Evolutionary conservation across 2,797 vertebrate species (phyloP).

Genomic region (Labroides dimidiatus): DNA sequence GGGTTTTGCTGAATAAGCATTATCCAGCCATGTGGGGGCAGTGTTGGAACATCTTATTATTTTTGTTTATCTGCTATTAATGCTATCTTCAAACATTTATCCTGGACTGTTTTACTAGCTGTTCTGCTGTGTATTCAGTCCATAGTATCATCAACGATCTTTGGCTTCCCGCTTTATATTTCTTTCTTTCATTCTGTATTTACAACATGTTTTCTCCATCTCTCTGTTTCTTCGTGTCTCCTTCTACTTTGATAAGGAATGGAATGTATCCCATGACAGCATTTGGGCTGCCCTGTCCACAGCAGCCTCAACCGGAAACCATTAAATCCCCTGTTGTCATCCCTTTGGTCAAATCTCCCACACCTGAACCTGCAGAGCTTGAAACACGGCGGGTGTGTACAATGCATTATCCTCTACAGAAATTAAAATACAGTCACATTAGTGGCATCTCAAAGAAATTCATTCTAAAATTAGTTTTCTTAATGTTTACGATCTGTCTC

Average conservation of each 20-base stretch:
- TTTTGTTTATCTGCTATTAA: fast-evolving
- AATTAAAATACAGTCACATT: background rate
- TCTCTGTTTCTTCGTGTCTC: background rate
- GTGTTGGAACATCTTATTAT: slow-evolving; percentile 24
- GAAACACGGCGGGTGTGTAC: slow-evolving; percentile 92
- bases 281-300: slow-evolving; percentile 91
- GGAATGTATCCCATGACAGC: slow-evolving; percentile 97
- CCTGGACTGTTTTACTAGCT: no score
- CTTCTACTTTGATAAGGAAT: slow-evolving; percentile 66
- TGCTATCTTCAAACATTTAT: no score
- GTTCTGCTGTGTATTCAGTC: no score
- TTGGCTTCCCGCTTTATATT: no score
- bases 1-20: background rate
- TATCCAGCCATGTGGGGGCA: slow-evolving; percentile 58
- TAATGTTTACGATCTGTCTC: background rate
- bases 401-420: background rate
- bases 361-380: slow-evolving; percentile 94
- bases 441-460: background rate
- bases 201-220: slow-evolving; percentile 3
- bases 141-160: no score
- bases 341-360: slow-evolving; percentile 94
- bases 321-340: slow-evolving; percentile 91
- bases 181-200: background rate
- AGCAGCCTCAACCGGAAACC: slow-evolving; percentile 91
- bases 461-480: background rate